Base-by-base conservation (phyloP, 2,113 vertebrate genomes). In the Rhinogobius similis region DNA sequence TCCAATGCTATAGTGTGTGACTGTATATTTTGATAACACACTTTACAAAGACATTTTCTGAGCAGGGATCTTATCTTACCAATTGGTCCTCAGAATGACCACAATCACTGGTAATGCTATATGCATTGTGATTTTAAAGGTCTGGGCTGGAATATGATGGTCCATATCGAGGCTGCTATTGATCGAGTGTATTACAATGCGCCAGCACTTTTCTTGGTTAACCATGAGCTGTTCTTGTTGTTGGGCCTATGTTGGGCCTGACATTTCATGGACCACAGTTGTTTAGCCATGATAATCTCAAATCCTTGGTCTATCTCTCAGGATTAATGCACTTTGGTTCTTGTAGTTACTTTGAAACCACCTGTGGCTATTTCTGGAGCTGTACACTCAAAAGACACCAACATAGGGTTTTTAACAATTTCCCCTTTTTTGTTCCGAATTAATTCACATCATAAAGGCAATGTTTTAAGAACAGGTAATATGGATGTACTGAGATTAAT, bases 291-390 rank as follows among this genome's bases (percentile, higher is more conserved):
- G 79, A 78, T 82, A 62, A 82, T 83, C 75, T 81, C 38, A 50
- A 48, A 75, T 78, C 78, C 82, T 88, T 81, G 85, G 88, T 89
- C 85, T 74, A 82, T 87, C 90, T 91, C 91, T 92, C 91, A 92
- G 92, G 91, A 92, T 89, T 72, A 83, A 84, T 76, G 85, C 85
- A 84, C 88, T 90, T 85, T 83, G 86, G 83, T 83, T 83, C 83
- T 77, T 88, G 81, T 83, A 86, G 82, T 81, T 85, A 80, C 67
- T 76, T 81, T 73, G 75, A 62, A 83, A 81, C 77, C 84, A 64
- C 81, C 64, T 68, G 73, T 70, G 62, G 64, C 66, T 80, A 58
- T 77, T 63, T 24, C 24, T 48, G 43, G 75, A 78, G 50, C 65
- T 71, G 77, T 62, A 61, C 55, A 59, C 65, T 62, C 46, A 63